Evolutionary conservation across 2,113 vertebrate species (phyloP).

Genomic region (Harpagus bidentatus): DNA sequence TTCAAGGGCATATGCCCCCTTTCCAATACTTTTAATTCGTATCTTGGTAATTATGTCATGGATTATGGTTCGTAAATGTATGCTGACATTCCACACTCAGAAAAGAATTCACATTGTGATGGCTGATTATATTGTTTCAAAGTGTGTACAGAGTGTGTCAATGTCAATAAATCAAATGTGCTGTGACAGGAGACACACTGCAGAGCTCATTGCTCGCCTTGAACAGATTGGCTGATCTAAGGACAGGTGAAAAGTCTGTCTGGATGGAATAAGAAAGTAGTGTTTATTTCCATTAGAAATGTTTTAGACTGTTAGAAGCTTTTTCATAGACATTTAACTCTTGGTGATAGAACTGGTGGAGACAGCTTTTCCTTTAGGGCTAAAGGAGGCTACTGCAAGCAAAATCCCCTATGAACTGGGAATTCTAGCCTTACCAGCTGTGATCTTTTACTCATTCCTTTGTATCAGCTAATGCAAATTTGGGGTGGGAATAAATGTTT

Average conservation of each 20-base stretch:
- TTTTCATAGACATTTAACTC: neutral
- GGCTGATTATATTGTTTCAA: neutral
- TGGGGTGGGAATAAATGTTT: neutral
- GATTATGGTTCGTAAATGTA: neutral
- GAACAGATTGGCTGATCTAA: neutral
- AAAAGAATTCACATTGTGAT: neutral
- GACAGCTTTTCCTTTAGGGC: neutral
- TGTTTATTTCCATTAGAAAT: neutral
- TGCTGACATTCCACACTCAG: neutral
- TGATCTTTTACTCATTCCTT: neutral
- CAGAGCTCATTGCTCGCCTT: neutral
- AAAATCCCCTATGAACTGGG: neutral
- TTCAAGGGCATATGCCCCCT: neutral
- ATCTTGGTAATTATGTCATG: neutral
- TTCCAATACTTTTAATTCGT: neutral
- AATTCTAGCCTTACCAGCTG: neutral
- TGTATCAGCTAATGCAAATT: neutral
- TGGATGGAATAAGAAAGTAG: neutral
- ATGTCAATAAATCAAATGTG: neutral
- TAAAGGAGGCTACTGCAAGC: neutral
- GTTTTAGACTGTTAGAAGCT: neutral
- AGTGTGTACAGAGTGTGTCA: neutral
- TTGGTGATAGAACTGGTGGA: neutral
- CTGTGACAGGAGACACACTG: neutral
- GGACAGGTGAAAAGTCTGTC: neutral